Conservation (phyloP, 1,140 invertebrate genomes). For the Copidosoma floridanum region DNA sequence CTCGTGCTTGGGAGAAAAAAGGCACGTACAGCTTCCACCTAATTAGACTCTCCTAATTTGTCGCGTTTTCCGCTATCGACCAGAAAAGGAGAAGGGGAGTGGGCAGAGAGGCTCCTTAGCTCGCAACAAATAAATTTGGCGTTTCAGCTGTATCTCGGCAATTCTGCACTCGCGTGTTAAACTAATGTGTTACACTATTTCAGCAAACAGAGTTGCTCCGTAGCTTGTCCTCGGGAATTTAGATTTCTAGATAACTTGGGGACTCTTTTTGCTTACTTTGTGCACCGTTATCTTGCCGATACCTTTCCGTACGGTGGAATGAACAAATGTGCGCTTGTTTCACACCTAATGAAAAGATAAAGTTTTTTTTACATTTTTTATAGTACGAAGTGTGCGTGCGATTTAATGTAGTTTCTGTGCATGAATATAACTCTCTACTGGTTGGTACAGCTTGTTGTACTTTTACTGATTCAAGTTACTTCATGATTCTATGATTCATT, state of each 20-base stretch:
- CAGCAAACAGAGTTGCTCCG: background rate
- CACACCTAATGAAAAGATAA: background rate
- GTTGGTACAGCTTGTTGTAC: too few species aligned
- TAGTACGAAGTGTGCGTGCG: too few species aligned
- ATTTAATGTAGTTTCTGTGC: too few species aligned
- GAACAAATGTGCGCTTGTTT: background rate
- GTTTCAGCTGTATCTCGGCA: background rate
- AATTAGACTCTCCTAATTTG: constrained; percentile 22
- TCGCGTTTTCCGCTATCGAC: background rate
- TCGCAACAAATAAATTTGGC: constrained; percentile 5
- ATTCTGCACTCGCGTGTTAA: background rate
- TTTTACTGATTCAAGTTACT: too few species aligned
- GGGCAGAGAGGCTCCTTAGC: too few species aligned
- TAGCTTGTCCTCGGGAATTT: background rate
- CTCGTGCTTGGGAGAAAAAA: background rate
- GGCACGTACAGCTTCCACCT: background rate
- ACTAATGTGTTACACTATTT: constrained; percentile 21
- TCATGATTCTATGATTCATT: too few species aligned
- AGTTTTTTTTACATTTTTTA: too few species aligned
- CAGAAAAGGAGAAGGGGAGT: too few species aligned
- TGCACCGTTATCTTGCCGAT: background rate
- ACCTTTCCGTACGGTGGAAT: background rate
- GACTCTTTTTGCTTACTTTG: constrained; percentile 10
- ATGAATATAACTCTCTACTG: too few species aligned
- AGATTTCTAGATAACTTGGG: constrained; percentile 9